These are phyloP conservation scores for Synanthedon vespiformis DNA, from an alignment of 2,888 invertebrate genomes.

Conservation along the genomic window DNA sequence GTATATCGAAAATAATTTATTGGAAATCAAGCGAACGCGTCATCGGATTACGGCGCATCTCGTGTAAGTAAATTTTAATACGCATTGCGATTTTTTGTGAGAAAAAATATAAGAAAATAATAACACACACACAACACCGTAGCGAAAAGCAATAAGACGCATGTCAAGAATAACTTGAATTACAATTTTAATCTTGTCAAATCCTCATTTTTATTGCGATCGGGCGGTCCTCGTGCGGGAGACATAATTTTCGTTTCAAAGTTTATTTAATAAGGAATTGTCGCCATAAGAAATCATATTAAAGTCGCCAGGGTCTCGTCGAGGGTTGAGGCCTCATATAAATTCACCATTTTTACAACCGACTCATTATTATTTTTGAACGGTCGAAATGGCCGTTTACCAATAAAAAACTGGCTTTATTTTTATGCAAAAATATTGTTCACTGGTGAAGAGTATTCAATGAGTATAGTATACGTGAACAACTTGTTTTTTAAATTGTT, in stretches of 20 bases:
- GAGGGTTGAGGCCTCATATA: conserved; percentile 41
- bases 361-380: conserved; percentile 62
- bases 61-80: neutral
- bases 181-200: conserved; percentile 70
- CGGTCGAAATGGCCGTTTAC: conserved; percentile 48
- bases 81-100: conserved; percentile 9
- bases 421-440: conserved; percentile 60
- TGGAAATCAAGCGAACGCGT: neutral
- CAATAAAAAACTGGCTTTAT: conserved; percentile 60
- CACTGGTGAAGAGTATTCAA: conserved; percentile 35
- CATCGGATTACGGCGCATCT: neutral
- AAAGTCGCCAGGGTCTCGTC: conserved; percentile 20
- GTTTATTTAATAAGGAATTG: conserved; percentile 61
- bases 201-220: conserved; percentile 65
- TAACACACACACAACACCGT: conserved; percentile 22
- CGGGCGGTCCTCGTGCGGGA: conserved; percentile 35
- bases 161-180: conserved; percentile 64
- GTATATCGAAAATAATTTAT: no score
- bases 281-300: conserved; percentile 61
- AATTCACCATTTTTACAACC: conserved; percentile 64
- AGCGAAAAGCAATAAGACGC: conserved; percentile 64
- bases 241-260: conserved; percentile 62
- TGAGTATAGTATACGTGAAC: conserved; percentile 10
- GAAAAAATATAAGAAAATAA: conserved; percentile 14
- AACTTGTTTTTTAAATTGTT: neutral